Conservation (phyloP, 2,797 vertebrate species). For the Galaxias olidus region DNA sequence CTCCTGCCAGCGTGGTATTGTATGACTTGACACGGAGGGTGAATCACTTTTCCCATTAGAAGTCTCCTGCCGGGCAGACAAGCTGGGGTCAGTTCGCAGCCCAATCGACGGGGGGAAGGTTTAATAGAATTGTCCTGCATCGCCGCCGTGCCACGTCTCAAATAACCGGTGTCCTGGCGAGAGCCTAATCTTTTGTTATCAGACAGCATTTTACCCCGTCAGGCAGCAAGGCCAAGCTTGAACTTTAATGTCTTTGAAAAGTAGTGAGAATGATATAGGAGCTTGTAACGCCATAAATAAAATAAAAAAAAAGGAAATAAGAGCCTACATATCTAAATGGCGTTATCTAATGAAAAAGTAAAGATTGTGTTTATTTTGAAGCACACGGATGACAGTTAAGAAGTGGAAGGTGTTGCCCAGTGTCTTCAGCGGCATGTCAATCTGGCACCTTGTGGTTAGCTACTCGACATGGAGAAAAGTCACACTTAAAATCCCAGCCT, state of each 20-base stretch:
- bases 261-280: too few relatives aligned
- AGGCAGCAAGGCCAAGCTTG: too few relatives aligned
- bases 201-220: conserved; percentile 16
- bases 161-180: conserved; percentile 44
- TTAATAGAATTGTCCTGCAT: conserved; percentile 47
- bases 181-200: conserved; percentile 51
- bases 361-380: too few relatives aligned
- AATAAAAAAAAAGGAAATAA: too few relatives aligned
- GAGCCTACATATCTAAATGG: too few relatives aligned
- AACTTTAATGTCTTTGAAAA: too few relatives aligned
- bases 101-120: conserved; percentile 48
- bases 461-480: conserved; percentile 15
- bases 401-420: too few relatives aligned
- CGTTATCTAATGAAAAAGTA: too few relatives aligned
- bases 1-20: conserved; percentile 17
- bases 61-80: conserved; percentile 40
- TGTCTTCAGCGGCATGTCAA: too few relatives aligned
- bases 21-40: conserved; percentile 24
- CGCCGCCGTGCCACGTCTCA: conserved; percentile 42
- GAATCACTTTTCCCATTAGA: conserved; percentile 50
- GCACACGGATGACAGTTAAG: too few relatives aligned
- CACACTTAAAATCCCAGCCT: too few relatives aligned
- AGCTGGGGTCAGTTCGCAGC: conserved; percentile 56
- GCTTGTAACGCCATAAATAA: too few relatives aligned
- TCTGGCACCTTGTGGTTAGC: conserved; percentile 22